Percentiles rank a stretch among this genome's conserved stretches.
phyloP scores from a whole-genome alignment of 2,113 vertebrate species.

The Orycteropus afer region DNA sequence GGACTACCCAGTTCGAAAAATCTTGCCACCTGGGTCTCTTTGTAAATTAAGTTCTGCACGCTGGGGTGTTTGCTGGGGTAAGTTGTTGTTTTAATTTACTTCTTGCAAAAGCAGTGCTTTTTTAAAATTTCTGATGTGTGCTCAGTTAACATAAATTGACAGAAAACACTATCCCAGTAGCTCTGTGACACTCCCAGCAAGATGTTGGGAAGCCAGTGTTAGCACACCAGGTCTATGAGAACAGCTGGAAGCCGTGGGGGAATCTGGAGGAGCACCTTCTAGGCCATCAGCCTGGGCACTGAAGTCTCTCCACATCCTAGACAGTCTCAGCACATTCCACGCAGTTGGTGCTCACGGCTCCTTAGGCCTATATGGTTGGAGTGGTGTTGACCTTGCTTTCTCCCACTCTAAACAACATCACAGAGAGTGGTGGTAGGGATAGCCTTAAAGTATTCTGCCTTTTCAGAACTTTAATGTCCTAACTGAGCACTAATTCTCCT shows the following conservation, averaged over 20 bases:
- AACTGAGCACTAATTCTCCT: neutral
- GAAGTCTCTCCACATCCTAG: fast-evolving
- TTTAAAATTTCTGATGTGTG: neutral
- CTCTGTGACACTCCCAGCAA: neutral
- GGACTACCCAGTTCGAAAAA: conserved; percentile 90
- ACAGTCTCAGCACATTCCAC: too few species aligned
- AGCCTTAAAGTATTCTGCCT: neutral
- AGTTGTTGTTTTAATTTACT: conserved; percentile 72
- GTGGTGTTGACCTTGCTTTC: neutral
- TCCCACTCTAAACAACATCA: neutral
- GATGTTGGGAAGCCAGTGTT: fast-evolving
- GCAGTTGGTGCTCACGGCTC: neutral
- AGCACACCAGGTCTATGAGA: fast-evolving
- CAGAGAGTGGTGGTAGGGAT: neutral
- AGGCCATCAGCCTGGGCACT: fast-evolving
- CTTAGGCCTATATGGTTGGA: neutral
- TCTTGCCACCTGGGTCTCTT: conserved; percentile 89
- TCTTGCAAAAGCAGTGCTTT: neutral
- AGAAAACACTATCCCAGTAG: neutral
- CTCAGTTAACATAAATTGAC: neutral
- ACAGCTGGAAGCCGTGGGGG: neutral
- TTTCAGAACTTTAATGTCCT: neutral
- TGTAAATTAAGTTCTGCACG: conserved; percentile 92
- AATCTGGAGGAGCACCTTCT: neutral
- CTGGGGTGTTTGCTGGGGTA: conserved; percentile 97